These are phyloP conservation scores for Redunca redunca DNA, from an alignment of 2,113 vertebrate species.

Conservation along the genomic window DNA sequence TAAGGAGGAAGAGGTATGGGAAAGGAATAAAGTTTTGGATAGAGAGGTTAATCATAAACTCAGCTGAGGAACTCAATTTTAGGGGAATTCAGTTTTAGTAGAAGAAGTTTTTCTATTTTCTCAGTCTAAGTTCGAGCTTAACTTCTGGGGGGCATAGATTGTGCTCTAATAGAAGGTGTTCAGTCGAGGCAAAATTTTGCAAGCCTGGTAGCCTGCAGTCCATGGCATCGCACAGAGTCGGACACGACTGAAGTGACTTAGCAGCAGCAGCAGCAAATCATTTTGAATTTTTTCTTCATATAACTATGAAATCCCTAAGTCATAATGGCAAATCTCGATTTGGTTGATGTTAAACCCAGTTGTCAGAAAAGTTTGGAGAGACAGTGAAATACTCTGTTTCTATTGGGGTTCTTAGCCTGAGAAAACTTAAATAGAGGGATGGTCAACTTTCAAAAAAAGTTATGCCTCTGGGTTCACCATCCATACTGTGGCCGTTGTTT, in stretches of 20 bases:
- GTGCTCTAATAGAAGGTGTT: not conserved
- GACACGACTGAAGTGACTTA: no score
- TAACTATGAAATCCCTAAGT: not conserved
- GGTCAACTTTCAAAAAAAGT: not conserved
- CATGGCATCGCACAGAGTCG: no score
- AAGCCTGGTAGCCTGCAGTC: no score
- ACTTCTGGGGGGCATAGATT: not conserved
- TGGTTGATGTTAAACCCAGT: not conserved
- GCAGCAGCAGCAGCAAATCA: not conserved
- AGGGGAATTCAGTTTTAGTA: not conserved
- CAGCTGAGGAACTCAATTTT: not conserved
- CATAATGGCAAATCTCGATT: not conserved
- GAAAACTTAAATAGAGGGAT: not conserved
- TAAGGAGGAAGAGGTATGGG: not conserved
- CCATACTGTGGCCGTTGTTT: not conserved
- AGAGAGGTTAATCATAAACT: not conserved
- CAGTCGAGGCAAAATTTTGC: not conserved
- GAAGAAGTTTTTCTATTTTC: not conserved
- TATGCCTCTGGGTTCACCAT: not conserved
- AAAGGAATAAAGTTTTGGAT: not conserved
- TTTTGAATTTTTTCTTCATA: not conserved
- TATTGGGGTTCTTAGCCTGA: not conserved
- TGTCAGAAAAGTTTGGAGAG: not conserved
- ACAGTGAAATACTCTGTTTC: not conserved
- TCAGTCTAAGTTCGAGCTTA: not conserved